Base-by-base conservation (phyloP, 2,888 invertebrate genomes). In the Ecliptopera silaceata region DNA sequence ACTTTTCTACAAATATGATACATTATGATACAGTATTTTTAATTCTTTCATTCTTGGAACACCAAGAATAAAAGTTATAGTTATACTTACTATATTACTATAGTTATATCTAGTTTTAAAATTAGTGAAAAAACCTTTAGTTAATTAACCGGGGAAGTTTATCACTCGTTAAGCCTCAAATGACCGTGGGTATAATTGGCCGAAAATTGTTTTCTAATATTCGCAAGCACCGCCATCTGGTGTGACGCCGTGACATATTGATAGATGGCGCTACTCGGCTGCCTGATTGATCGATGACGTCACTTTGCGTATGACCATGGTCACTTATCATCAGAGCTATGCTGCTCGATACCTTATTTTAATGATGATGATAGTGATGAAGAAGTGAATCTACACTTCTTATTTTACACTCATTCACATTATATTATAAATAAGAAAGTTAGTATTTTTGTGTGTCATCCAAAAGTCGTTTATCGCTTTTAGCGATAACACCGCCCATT, bases 121-220 rank as follows among this genome's bases (percentile, higher is more conserved):
- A n/a, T n/a, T n/a, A 8, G 22, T 1, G 1, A 42, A 43, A 47
- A 48, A 43, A 3, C n/a, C 8, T 17, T 5, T 18, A 2, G 34
- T 29, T 56, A 48, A 52, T 46, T 8, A 58, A 52, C 22, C n/a
- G n/a, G n/a, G n/a, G n/a, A n/a, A n/a, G n/a, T 39, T 38, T 51
- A 48, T 53, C 54, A 31, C 54, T 53, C 46, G 53, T 54, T 59
- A 63, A 59, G 56, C 45, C 56, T 63, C 58, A 61, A 65, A 64
- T 31, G 29, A 29, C 41, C 15, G 68, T 68, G 62, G 60, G 51
- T 65, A 70, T 73, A 71, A 72, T 70, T 72, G 68, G 68, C 70
- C 74, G 77, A 82, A 87, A 86, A 88, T 87, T 84, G 80, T 84
- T 86, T 86, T 82, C 82, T 84, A 88, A 89, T 89, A 82, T 79